Evolutionary conservation across 2,888 invertebrate species (phyloP).

Genomic region (Iselma pallidipennis): DNA sequence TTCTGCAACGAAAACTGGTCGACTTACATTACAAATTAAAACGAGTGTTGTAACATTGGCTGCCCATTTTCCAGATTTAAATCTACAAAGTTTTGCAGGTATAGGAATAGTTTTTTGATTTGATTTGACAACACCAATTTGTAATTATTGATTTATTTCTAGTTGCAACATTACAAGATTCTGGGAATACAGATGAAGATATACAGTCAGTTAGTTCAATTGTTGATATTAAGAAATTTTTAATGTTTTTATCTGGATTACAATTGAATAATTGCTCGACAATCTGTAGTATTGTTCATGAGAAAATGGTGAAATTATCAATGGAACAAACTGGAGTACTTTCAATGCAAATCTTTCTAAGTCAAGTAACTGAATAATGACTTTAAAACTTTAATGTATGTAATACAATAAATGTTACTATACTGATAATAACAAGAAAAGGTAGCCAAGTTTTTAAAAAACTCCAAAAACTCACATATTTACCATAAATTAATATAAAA

Average conservation of each 20-base stretch:
- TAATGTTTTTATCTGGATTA: conserved; percentile 78
- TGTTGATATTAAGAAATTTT: conserved; percentile 79
- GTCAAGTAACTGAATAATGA: conserved; percentile 61
- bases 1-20: conserved; percentile 72
- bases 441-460: conserved; percentile 87
- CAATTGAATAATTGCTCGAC: conserved; percentile 74
- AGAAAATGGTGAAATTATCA: conserved; percentile 73
- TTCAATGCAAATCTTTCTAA: conserved; percentile 79
- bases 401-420: conserved; percentile 40
- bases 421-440: conserved; percentile 59
- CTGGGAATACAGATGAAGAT: conserved; percentile 43
- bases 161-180: conserved; percentile 14
- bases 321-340: conserved; percentile 75
- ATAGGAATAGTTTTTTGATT: conserved; percentile 24
- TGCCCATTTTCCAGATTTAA: conserved; percentile 77
- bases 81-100: conserved; percentile 66
- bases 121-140: conserved; percentile 36
- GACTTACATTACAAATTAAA: conserved; percentile 73
- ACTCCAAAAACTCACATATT: conserved; percentile 73
- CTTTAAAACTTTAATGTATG: background rate
- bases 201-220: conserved; percentile 61
- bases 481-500: conserved; percentile 75
- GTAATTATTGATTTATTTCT: conserved; percentile 35
- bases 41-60: conserved; percentile 81
- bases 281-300: conserved; percentile 76